Evolutionary conservation across 1,140 invertebrate species (phyloP).

Genomic region (Caenorhabditis remanei): DNA sequence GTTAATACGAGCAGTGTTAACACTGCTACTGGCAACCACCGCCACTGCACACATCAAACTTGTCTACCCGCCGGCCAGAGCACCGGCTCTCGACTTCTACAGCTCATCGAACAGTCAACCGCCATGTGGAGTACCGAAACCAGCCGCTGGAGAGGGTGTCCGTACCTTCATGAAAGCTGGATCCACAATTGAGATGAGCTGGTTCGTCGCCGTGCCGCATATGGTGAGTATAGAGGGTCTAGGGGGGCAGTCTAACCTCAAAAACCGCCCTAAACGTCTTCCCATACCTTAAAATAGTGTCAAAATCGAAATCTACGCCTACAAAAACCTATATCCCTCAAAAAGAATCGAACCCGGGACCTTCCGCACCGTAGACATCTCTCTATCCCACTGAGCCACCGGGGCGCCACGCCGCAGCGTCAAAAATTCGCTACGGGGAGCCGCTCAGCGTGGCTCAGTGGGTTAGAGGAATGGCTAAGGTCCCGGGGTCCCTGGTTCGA

Average conservation of each 20-base stretch:
- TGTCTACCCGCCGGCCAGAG: constrained; percentile 78
- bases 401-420: not conserved
- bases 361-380: not conserved
- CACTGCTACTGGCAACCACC: constrained; percentile 27
- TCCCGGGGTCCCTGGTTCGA: not conserved
- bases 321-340: not conserved
- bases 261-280: not conserved
- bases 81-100: constrained; percentile 91
- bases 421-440: not conserved
- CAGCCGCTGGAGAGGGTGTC: constrained; percentile 49
- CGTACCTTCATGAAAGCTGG: constrained; percentile 56
- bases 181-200: constrained; percentile 62
- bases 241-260: not conserved
- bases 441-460: not conserved
- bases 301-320: not conserved
- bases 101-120: constrained; percentile 88
- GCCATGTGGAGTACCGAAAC: constrained; percentile 92
- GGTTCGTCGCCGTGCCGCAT: constrained; percentile 62
- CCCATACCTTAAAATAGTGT: not conserved
- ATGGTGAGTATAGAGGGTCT: constrained; percentile 46
- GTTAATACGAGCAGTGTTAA: constrained; percentile 48
- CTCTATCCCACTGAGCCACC: not conserved
- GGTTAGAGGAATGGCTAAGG: not conserved
- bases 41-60: constrained; percentile 73
- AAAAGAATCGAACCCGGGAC: not conserved